These are phyloP conservation scores for Oreortyx pictus DNA, from an alignment of 2,797 vertebrate genomes.

Conservation along the genomic window DNA sequence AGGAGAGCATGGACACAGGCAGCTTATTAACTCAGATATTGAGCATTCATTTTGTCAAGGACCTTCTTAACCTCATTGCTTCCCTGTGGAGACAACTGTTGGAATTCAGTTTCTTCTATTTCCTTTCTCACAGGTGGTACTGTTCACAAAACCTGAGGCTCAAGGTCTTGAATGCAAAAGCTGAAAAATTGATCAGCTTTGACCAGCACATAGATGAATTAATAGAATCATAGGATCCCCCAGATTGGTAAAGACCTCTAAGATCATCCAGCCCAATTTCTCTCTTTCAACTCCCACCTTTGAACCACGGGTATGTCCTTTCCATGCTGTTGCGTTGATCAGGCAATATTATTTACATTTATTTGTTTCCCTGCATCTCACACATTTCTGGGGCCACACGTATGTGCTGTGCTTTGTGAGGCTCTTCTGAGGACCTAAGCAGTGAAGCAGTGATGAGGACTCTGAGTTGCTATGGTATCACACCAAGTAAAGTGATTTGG, in stretches of 20 bases:
- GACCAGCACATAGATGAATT: background rate
- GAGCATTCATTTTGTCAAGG: background rate
- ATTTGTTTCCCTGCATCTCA: background rate
- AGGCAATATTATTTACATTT: conserved; percentile 32
- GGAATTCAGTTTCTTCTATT: background rate
- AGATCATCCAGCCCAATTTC: background rate
- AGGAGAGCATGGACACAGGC: background rate
- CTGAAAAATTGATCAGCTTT: background rate
- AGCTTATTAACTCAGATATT: background rate
- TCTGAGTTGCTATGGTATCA: conserved; percentile 43
- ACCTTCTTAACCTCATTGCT: background rate
- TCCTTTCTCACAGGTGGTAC: background rate
- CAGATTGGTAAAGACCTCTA: too few relatives aligned
- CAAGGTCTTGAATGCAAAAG: background rate
- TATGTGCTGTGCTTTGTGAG: background rate
- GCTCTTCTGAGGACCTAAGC: background rate
- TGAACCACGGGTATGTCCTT: background rate
- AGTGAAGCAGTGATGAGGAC: background rate
- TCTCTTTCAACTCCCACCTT: background rate
- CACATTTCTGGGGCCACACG: accelerated
- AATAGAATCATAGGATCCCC: too few relatives aligned
- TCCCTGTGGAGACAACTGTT: background rate
- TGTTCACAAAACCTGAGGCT: accelerated
- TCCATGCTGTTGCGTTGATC: background rate
- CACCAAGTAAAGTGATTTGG: conserved; percentile 2